phyloP scores from a whole-genome alignment of 1,140 invertebrate genomes.

The Pteromalus puparum region DNA sequence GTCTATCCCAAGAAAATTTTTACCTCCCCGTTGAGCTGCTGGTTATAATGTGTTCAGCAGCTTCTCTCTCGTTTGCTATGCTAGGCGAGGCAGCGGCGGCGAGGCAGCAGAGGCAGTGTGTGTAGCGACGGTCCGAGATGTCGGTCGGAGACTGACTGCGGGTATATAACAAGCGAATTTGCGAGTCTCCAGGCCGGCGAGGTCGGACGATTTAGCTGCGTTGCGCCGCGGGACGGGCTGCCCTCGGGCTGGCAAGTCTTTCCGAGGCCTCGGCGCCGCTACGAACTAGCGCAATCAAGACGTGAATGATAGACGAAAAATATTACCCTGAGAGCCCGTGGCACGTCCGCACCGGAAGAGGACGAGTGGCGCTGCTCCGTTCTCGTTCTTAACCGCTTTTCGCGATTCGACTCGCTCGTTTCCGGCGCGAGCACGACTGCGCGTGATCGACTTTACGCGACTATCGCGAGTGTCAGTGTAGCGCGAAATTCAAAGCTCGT shows the following conservation, averaged over 20 bases:
- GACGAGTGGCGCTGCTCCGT: conserved; percentile 52
- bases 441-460: too few species aligned
- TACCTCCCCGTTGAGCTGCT: conserved; percentile 30
- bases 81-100: neutral
- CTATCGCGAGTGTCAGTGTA: too few species aligned
- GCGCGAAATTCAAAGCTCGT: neutral
- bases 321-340: conserved; percentile 57
- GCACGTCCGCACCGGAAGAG: conserved; percentile 66
- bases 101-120: neutral
- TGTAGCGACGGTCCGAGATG: neutral
- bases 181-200: conserved; percentile 19
- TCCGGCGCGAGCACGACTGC: neutral
- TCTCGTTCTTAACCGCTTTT: neutral
- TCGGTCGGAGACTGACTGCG: conserved; percentile 33
- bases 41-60: conserved; percentile 22
- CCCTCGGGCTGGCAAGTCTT: neutral
- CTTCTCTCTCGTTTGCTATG: neutral
- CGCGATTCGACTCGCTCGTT: conserved; percentile 18
- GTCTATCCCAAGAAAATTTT: conserved; percentile 10
- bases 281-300: conserved; percentile 49
- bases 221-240: neutral
- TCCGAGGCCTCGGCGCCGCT: neutral
- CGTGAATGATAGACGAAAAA: conserved; percentile 58
- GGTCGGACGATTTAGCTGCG: conserved; percentile 16
- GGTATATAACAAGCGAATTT: neutral